phyloP scores from a whole-genome alignment of 1,140 invertebrate genomes.

The Doryteuthis pealeii region DNA sequence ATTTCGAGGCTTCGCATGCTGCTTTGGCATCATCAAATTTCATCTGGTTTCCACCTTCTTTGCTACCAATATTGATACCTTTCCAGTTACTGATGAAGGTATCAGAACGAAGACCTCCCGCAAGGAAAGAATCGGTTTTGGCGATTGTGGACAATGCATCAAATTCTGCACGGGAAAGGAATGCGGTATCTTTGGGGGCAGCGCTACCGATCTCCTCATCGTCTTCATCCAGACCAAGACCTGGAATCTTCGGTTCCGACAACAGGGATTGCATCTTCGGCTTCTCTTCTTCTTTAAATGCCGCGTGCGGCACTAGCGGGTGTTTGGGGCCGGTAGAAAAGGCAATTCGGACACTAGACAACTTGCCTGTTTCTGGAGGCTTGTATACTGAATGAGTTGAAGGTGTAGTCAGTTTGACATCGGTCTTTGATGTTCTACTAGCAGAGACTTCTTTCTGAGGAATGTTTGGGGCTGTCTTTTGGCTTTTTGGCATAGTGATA shows the following conservation, averaged over 20 bases:
- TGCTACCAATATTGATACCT: not conserved
- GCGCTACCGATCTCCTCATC: not conserved
- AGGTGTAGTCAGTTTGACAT: not conserved
- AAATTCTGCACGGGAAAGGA: not conserved
- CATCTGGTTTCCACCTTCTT: too few species aligned
- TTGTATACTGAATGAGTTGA: not conserved
- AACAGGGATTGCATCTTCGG: not conserved
- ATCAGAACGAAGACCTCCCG: not conserved
- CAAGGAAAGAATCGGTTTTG: not conserved
- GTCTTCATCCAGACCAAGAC: slow-evolving; percentile 1
- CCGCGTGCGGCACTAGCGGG: not conserved
- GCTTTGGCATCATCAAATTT: too few species aligned
- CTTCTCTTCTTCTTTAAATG: slow-evolving; percentile 9
- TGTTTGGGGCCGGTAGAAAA: not conserved
- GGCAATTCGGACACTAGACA: not conserved
- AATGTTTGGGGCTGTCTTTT: not conserved
- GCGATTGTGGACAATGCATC: not conserved
- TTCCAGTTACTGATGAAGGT: not conserved
- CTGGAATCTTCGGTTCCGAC: slow-evolving; percentile 6
- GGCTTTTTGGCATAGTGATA: not conserved
- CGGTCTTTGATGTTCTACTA: not conserved
- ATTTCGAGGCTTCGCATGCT: too few species aligned
- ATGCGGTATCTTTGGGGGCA: not conserved
- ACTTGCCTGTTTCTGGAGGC: not conserved
- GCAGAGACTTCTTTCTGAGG: not conserved